These are phyloP conservation scores for Forficula auricularia DNA, from an alignment of 1,140 invertebrate genomes.

Conservation along the genomic window DNA sequence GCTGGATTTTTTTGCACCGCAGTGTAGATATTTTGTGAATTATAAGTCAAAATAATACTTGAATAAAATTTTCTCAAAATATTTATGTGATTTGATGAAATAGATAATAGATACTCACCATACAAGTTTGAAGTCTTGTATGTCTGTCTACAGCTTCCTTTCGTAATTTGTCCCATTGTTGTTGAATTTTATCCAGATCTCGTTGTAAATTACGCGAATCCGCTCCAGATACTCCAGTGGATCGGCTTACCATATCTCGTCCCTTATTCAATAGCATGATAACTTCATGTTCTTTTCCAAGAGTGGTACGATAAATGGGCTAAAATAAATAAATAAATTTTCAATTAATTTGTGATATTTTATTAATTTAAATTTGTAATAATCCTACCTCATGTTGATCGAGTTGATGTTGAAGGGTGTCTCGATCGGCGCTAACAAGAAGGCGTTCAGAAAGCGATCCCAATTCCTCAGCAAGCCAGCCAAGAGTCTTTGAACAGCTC, in stretches of 20 bases:
- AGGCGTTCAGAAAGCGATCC: conserved; percentile 54
- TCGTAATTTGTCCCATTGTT: conserved; percentile 75
- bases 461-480: conserved; percentile 69
- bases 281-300: conserved; percentile 79
- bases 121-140: conserved; percentile 68
- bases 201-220: conserved; percentile 35
- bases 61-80: too few species aligned
- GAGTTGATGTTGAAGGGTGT: conserved; percentile 68
- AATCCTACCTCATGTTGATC: conserved; percentile 53
- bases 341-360: neutral
- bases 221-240: conserved; percentile 25
- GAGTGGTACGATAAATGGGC: conserved; percentile 71
- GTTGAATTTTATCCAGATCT: conserved; percentile 71
- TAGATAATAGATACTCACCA: conserved; percentile 26
- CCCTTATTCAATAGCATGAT: conserved; percentile 89
- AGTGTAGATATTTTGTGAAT: too few species aligned
- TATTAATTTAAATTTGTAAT: neutral
- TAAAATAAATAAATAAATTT: conserved; percentile 19
- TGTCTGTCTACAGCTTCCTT: conserved; percentile 70
- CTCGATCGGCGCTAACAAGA: conserved; percentile 68
- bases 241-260: conserved; percentile 46
- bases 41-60: too few species aligned
- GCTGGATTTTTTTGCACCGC: too few species aligned
- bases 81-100: too few species aligned
- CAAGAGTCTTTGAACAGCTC: conserved; percentile 65